A percentile compares a stretch with the other conserved stretches of the same genome.
phyloP scores from a whole-genome alignment of 2,113 vertebrate species.

The Sylvia atricapilla region DNA sequence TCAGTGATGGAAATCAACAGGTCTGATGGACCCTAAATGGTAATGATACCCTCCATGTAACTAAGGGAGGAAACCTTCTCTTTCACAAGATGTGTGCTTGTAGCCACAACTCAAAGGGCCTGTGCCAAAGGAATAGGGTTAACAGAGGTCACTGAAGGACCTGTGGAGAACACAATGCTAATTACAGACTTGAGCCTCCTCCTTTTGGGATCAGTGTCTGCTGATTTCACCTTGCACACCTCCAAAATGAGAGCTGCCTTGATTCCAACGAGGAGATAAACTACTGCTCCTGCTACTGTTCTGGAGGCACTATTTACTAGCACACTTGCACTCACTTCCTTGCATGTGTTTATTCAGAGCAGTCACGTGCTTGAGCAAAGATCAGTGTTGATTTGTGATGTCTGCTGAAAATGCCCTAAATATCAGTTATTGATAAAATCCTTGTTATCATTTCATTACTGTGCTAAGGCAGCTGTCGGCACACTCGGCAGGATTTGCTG shows the following conservation, averaged over 20 bases:
- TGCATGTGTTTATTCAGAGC: neutral
- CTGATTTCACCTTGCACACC: neutral
- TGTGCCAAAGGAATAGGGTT: neutral
- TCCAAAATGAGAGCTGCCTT: neutral
- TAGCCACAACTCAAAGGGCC: neutral
- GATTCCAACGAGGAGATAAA: neutral
- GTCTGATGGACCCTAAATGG: neutral
- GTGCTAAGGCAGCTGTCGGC: neutral
- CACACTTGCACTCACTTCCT: neutral
- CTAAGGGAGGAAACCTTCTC: neutral
- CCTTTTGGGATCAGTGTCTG: neutral
- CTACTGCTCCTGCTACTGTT: neutral
- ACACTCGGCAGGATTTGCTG: neutral
- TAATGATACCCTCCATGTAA: neutral
- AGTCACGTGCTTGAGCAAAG: conserved; percentile 22
- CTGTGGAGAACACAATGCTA: neutral
- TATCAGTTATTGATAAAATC: conserved; percentile 31
- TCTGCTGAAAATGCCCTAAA: neutral
- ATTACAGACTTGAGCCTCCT: neutral
- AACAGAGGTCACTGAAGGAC: neutral
- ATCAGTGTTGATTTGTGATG: neutral
- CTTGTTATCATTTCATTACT: neutral
- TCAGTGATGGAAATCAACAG: neutral
- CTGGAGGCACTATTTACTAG: neutral
- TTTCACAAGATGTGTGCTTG: neutral